These are phyloP conservation scores for Amphilophus citrinellus DNA, from an alignment of 2,113 vertebrate species.

Conservation along the genomic window DNA sequence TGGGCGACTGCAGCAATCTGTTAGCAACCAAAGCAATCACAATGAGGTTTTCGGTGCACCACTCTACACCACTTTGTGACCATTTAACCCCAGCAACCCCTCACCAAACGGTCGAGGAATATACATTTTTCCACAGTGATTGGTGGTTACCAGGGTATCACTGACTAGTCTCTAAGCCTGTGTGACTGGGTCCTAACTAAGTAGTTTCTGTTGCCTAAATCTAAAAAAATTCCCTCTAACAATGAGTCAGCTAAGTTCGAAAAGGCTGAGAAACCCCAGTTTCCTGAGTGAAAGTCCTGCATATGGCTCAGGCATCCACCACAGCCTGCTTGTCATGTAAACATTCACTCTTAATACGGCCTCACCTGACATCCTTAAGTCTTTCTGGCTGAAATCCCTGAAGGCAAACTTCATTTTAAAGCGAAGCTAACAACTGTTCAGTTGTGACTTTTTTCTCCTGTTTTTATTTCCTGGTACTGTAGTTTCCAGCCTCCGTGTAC, in stretches of 20 bases:
- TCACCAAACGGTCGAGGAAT: rapidly evolving
- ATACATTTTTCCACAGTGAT: neutral
- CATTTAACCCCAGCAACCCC: neutral
- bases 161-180: neutral
- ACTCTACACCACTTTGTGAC: neutral
- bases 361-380: neutral
- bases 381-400: neutral
- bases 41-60: too few species aligned
- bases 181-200: neutral
- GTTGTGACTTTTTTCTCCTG: neutral
- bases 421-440: neutral
- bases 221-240: neutral
- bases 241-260: neutral
- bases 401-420: neutral
- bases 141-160: too few species aligned
- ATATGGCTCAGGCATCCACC: rapidly evolving
- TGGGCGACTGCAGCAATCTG: too few species aligned
- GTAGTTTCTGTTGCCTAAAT: neutral
- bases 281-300: neutral
- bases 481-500: neutral
- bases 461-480: neutral
- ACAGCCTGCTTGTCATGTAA: neutral
- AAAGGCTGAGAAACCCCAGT: neutral
- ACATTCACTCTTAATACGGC: neutral
- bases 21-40: too few species aligned